These are phyloP conservation scores for Barnardius zonarius DNA, from an alignment of 2,113 vertebrate species.

Conservation along the genomic window DNA sequence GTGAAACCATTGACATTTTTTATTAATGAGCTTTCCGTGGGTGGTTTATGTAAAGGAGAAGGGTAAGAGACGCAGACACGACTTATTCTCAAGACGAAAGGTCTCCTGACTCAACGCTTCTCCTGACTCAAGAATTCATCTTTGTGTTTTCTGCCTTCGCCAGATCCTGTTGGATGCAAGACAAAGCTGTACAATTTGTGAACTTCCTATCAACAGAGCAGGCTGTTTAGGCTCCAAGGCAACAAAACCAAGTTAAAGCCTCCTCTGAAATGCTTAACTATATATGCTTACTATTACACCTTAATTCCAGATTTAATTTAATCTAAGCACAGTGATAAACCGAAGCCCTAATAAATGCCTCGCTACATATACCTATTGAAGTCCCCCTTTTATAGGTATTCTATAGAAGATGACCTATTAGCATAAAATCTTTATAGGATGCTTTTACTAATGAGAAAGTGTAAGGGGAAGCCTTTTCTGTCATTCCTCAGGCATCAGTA, in stretches of 20 bases:
- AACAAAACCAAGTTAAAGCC: background rate
- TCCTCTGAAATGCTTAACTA: background rate
- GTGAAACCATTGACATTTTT: conserved; percentile 10
- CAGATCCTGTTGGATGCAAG: background rate
- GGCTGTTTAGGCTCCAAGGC: background rate
- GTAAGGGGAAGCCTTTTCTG: background rate
- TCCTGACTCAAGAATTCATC: conserved; percentile 9
- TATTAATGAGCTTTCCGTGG: conserved; percentile 12
- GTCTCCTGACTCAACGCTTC: conserved; percentile 40
- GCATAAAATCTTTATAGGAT: background rate
- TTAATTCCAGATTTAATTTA: background rate
- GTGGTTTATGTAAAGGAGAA: conserved; percentile 5
- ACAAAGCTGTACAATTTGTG: background rate
- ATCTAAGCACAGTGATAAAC: background rate
- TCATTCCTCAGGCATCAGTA: background rate
- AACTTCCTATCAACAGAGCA: background rate
- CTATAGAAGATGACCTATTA: background rate
- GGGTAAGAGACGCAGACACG: background rate
- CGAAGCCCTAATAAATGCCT: background rate
- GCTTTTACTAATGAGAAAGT: background rate
- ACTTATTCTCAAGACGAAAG: conserved; percentile 8
- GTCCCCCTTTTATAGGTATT: background rate
- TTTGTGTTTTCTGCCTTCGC: background rate
- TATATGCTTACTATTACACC: background rate
- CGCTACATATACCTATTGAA: accelerated